Conservation (phyloP, 2,888 invertebrate species). For the Tyria jacobaeae region DNA sequence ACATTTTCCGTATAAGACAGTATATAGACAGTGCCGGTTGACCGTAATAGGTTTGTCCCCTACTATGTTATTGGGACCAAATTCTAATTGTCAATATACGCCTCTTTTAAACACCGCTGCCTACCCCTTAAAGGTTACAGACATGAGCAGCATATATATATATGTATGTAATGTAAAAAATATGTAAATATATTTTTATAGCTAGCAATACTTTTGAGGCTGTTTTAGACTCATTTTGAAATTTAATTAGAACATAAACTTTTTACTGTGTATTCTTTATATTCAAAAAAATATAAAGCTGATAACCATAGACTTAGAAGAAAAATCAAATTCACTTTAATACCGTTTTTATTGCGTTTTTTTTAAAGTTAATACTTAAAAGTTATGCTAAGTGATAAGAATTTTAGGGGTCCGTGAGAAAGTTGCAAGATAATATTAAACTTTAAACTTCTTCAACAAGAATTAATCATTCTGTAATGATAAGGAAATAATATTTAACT, state of each 20-base stretch:
- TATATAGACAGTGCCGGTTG: too few species aligned
- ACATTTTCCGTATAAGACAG: too few species aligned
- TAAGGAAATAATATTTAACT: not conserved
- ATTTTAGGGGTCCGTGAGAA: conserved; percentile 19
- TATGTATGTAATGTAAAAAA: too few species aligned
- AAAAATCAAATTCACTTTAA: conserved; percentile 34
- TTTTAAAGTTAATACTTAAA: conserved; percentile 48
- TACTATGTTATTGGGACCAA: too few species aligned
- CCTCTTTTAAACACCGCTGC: too few species aligned
- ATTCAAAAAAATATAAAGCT: conserved; percentile 18
- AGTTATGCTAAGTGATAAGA: conserved; percentile 46
- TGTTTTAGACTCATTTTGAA: conserved; percentile 11
- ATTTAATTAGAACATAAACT: conserved; percentile 33
- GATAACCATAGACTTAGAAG: conserved; percentile 16
- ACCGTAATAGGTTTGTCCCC: too few species aligned
- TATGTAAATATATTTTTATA: too few species aligned
- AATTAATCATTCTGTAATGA: not conserved
- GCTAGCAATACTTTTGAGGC: too few species aligned
- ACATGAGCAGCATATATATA: too few species aligned
- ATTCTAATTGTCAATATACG: too few species aligned
- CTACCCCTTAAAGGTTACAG: too few species aligned
- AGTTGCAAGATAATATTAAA: not conserved
- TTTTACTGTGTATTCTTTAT: conserved; percentile 23
- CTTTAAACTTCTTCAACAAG: not conserved
- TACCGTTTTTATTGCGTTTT: conserved; percentile 46